A percentile compares a stretch with the other conserved stretches of the same genome.
Evolutionary conservation across 2,797 vertebrate genomes (phyloP).

Genomic region (Enteromius radiatus): DNA sequence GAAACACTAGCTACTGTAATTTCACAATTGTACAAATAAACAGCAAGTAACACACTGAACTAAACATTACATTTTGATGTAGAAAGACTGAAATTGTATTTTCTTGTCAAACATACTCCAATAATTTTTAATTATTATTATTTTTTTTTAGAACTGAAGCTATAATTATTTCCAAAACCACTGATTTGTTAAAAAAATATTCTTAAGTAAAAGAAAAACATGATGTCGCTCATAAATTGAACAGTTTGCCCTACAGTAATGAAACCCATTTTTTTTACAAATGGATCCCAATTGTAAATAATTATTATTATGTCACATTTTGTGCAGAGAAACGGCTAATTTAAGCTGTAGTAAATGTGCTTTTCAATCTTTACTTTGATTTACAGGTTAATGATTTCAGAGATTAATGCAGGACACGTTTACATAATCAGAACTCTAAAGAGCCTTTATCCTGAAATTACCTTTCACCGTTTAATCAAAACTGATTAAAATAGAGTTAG

Average conservation of each 20-base stretch:
- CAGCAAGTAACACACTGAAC: background rate
- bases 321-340: background rate
- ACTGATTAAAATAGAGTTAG: background rate
- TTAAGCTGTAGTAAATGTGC: background rate
- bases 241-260: background rate
- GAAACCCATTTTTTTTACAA: background rate
- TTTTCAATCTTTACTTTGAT: background rate
- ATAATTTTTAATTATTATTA: no score
- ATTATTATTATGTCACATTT: background rate
- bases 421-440: background rate
- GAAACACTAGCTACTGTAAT: background rate
- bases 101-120: background rate
- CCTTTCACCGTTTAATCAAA: background rate
- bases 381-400: background rate
- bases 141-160: no score
- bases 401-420: conserved; percentile 17
- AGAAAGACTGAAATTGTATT: background rate
- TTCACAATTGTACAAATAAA: background rate
- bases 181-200: background rate
- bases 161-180: background rate
- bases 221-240: background rate
- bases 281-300: background rate
- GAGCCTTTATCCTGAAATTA: conserved; percentile 1
- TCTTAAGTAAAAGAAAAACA: background rate
- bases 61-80: background rate